phyloP scores from a whole-genome alignment of 2,888 invertebrate species.

The Limenitis camilla region DNA sequence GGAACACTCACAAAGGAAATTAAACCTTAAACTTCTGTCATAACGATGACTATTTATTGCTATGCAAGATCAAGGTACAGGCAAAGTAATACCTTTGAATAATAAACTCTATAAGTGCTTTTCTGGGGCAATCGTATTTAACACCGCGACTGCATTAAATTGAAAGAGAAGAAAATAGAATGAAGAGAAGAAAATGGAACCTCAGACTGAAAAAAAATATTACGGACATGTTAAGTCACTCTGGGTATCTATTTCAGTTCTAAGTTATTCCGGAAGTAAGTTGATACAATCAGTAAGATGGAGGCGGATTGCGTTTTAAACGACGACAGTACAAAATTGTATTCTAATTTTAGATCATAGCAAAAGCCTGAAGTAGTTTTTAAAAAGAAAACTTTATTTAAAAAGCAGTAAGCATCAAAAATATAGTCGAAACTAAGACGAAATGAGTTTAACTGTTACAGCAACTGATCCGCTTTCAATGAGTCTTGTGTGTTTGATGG shows the following conservation, averaged over 20 bases:
- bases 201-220: neutral
- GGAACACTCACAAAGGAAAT: slow-evolving; percentile 30
- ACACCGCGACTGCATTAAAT: slow-evolving; percentile 1
- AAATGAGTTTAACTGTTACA: too few species aligned
- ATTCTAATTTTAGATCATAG: too few species aligned
- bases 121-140: neutral
- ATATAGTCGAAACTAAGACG: too few species aligned
- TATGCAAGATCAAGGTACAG: slow-evolving; percentile 25
- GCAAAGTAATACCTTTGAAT: slow-evolving; percentile 36
- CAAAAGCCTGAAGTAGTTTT: too few species aligned
- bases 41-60: slow-evolving; percentile 27
- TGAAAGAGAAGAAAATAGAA: neutral
- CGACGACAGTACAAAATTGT: neutral
- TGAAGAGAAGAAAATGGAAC: slow-evolving; percentile 1
- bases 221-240: slow-evolving; percentile 19
- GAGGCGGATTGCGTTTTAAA: too few species aligned
- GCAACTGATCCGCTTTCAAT: too few species aligned
- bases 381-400: too few species aligned
- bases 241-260: neutral
- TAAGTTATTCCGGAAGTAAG: slow-evolving; percentile 6
- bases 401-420: too few species aligned
- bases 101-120: slow-evolving; percentile 24
- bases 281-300: neutral
- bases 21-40: slow-evolving; percentile 30
- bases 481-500: too few species aligned